These are phyloP conservation scores for Andrena flavipes DNA, from an alignment of 2,888 invertebrate species.

Conservation along the genomic window DNA sequence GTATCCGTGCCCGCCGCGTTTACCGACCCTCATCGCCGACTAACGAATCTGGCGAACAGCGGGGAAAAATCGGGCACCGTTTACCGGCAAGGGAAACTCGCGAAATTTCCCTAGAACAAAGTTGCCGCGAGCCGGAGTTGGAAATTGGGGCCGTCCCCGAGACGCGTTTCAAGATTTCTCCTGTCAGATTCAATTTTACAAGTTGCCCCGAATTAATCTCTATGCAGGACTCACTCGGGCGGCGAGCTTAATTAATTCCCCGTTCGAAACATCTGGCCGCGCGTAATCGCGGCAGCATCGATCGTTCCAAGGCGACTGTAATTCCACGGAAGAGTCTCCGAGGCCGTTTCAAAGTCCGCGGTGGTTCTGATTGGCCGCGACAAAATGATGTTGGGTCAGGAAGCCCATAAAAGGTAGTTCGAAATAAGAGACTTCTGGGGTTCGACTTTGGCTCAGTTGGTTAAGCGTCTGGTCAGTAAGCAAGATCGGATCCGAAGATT, in stretches of 20 bases:
- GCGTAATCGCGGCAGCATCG: background rate
- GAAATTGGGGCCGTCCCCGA: background rate
- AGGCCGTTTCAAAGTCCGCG: no score
- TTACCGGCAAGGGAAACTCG: background rate
- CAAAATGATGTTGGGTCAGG: no score
- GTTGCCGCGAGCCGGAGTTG: no score
- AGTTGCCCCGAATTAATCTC: conserved; percentile 11
- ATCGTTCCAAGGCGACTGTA: conserved; percentile 3
- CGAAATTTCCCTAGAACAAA: background rate
- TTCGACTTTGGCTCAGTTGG: no score
- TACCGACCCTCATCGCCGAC: background rate
- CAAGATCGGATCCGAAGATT: no score
- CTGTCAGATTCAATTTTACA: conserved; percentile 5
- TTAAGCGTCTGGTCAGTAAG: no score
- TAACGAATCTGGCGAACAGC: background rate
- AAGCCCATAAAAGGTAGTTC: no score
- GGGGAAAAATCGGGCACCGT: background rate
- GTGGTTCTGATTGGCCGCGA: no score
- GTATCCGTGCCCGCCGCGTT: background rate
- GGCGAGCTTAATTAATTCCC: conserved; percentile 25
- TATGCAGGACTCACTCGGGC: background rate
- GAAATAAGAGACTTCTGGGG: no score
- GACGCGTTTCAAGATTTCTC: background rate
- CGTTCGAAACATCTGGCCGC: conserved; percentile 18
- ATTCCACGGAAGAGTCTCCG: no score